Conservation (phyloP, 2,888 invertebrate species). For the Drosophila setosimentum region DNA sequence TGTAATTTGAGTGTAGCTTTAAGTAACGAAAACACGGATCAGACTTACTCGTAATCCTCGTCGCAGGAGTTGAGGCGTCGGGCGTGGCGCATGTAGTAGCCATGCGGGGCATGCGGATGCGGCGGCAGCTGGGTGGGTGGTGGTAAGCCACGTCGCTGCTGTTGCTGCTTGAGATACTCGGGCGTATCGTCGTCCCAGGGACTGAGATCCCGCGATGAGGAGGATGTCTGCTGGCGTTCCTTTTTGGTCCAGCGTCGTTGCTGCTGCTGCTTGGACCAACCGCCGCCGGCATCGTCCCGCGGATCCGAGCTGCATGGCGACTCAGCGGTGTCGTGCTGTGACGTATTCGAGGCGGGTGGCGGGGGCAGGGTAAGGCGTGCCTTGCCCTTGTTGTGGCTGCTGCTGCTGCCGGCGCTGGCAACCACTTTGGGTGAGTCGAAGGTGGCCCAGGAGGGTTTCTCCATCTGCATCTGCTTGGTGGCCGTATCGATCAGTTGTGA, state of each 20-base stretch:
- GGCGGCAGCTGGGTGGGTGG: constrained; percentile 44
- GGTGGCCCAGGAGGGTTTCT: constrained; percentile 87
- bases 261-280: constrained; percentile 85
- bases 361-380: constrained; percentile 71
- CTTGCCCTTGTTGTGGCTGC: constrained; percentile 49
- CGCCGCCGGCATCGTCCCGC: constrained; percentile 86
- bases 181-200: constrained; percentile 92
- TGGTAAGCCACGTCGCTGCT: constrained; percentile 60
- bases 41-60: constrained; percentile 90
- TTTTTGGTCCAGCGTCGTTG: constrained; percentile 86
- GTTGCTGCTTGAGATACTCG: constrained; percentile 86
- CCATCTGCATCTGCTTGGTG: constrained; percentile 77
- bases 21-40: too few species aligned
- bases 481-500: constrained; percentile 85
- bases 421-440: constrained; percentile 86
- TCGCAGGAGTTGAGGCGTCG: constrained; percentile 88
- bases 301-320: constrained; percentile 93
- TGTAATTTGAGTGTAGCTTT: too few species aligned
- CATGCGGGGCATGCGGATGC: constrained; percentile 69
- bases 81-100: constrained; percentile 86
- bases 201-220: constrained; percentile 91
- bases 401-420: not conserved
- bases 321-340: constrained; percentile 86
- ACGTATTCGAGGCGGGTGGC: constrained; percentile 81
- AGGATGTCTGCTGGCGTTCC: constrained; percentile 88